These are phyloP conservation scores for Tipula helvola DNA, from an alignment of 2,888 invertebrate species.

Conservation along the genomic window DNA sequence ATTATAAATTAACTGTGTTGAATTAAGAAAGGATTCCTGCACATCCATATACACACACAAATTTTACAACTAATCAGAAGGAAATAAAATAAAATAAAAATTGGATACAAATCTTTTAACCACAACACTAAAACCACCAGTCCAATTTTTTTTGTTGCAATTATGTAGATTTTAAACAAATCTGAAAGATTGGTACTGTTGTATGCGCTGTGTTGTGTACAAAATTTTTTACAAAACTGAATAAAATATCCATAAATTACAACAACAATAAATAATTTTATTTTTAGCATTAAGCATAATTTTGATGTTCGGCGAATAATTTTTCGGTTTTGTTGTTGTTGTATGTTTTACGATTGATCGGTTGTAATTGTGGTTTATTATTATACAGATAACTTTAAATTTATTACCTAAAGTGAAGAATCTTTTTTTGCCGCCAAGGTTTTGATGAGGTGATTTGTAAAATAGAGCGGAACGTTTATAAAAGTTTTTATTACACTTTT, in stretches of 20 bases:
- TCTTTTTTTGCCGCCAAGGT: not conserved
- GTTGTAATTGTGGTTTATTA: conserved; percentile 4
- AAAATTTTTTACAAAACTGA: not conserved
- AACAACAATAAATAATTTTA: not conserved
- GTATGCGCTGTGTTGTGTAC: not conserved
- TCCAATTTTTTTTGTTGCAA: not conserved
- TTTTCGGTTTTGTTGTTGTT: not conserved
- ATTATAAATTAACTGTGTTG: conserved; percentile 4
- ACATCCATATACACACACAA: not conserved
- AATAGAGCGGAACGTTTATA: not conserved
- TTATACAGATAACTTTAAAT: not conserved
- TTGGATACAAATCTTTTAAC: not conserved
- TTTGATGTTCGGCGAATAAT: not conserved
- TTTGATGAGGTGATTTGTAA: not conserved
- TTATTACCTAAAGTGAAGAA: not conserved
- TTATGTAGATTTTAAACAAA: not conserved
- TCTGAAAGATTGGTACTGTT: not conserved
- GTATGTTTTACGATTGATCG: not conserved
- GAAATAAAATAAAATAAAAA: not conserved
- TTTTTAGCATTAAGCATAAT: not conserved
- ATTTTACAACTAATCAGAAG: conserved; percentile 4
- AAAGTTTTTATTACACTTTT: not conserved
- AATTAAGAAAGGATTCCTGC: not conserved
- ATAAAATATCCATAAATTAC: not conserved
- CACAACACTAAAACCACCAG: not conserved